Conservation (phyloP, 2,113 vertebrate species). For the Aldabrachelys gigantea region DNA sequence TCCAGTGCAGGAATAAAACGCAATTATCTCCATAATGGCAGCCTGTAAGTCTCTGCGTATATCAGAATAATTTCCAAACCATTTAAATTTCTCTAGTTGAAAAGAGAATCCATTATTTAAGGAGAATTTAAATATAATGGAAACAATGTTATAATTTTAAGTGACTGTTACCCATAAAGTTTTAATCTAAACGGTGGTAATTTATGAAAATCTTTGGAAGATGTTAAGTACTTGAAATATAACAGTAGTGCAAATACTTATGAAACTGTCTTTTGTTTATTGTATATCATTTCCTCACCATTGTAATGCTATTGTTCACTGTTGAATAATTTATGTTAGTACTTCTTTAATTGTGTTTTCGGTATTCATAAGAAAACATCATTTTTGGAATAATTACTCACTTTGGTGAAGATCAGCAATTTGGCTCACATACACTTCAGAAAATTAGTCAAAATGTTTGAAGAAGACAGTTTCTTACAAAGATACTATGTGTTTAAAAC, state of each 20-base stretch:
- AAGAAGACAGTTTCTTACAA: constrained; percentile 65
- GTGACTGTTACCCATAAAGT: constrained; percentile 9
- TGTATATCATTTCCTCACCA: constrained; percentile 52
- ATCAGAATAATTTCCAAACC: neutral
- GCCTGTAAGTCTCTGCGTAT: neutral
- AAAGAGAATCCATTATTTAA: constrained; percentile 35
- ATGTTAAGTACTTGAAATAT: constrained; percentile 26
- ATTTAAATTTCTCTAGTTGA: neutral
- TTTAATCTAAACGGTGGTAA: constrained; percentile 25
- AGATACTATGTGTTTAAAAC: neutral
- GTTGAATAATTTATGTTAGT: constrained; percentile 61
- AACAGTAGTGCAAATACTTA: constrained; percentile 33
- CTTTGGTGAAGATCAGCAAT: constrained; percentile 70
- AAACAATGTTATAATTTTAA: neutral
- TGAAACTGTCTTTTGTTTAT: constrained; percentile 59
- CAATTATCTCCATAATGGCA: neutral
- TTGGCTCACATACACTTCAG: constrained; percentile 69
- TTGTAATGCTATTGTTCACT: constrained; percentile 37
- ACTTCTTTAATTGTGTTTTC: constrained; percentile 68
- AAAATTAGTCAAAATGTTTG: constrained; percentile 69
- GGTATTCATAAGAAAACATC: constrained; percentile 63
- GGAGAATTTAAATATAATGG: neutral
- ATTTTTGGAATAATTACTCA: constrained; percentile 76
- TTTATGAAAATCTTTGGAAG: neutral
- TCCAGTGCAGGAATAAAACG: neutral